These are phyloP conservation scores for Mohoua ochrocephala DNA, from an alignment of 2,113 vertebrate genomes.

Conservation along the genomic window DNA sequence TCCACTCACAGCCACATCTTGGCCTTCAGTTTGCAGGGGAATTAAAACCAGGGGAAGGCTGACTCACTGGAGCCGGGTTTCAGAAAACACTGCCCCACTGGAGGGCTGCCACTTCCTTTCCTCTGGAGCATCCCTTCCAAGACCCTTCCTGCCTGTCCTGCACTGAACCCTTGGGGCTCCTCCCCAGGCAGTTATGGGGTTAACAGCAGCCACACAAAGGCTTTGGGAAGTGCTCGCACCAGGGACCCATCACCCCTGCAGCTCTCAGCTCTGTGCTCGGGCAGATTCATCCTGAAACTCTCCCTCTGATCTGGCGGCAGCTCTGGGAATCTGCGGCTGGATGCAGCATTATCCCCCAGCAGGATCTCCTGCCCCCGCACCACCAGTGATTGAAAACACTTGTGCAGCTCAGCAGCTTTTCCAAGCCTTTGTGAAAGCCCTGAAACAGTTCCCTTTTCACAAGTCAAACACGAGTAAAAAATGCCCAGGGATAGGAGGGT, in stretches of 20 bases:
- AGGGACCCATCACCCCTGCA: not conserved
- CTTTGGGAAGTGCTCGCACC: not conserved
- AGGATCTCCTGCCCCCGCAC: not conserved
- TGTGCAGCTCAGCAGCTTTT: not conserved
- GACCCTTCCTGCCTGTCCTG: not conserved
- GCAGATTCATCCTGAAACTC: not conserved
- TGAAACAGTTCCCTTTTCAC: not conserved
- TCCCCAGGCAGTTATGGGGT: rapidly evolving
- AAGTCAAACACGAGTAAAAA: rapidly evolving
- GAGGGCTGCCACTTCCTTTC: not conserved
- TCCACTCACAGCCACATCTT: not conserved
- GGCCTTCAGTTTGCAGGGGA: not conserved
- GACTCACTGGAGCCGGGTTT: not conserved
- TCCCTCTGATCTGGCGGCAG: not conserved
- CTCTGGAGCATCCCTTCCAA: not conserved
- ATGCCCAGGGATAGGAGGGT: not conserved
- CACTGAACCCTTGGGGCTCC: not conserved
- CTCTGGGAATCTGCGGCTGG: not conserved
- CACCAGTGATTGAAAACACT: not conserved
- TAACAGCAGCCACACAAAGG: not conserved
- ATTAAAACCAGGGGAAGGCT: not conserved
- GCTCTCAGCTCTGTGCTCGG: not conserved
- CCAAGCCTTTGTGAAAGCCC: not conserved
- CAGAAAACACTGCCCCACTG: not conserved
- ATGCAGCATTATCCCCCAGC: not conserved